phyloP scores from a whole-genome alignment of 2,888 invertebrate genomes.

The Eurois occulta region DNA sequence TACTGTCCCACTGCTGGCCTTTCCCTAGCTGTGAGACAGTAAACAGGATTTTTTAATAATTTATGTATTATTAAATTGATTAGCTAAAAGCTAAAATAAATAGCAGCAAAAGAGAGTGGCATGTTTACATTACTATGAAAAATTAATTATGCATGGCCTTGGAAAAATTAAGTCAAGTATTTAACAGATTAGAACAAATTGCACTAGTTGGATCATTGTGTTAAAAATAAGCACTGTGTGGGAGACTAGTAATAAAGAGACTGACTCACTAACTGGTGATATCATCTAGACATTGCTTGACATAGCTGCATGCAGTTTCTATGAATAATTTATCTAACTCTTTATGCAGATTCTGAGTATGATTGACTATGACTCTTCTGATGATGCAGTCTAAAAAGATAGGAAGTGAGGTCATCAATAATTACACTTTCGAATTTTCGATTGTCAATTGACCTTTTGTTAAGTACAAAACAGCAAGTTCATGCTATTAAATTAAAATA shows the following conservation, averaged over 20 bases:
- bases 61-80: neutral
- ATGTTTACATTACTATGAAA: neutral
- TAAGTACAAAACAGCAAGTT: neutral
- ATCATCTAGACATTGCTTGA: slow-evolving; percentile 44
- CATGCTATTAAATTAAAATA: neutral
- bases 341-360: slow-evolving; percentile 5
- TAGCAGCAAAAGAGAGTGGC: neutral
- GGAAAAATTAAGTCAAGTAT: neutral
- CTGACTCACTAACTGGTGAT: slow-evolving; percentile 60
- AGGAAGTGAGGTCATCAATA: slow-evolving; percentile 28
- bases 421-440: neutral
- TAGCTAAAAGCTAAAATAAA: neutral
- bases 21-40: neutral
- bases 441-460: neutral
- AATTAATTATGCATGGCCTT: neutral
- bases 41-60: neutral
- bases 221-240: slow-evolving; percentile 51
- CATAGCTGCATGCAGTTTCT: slow-evolving; percentile 18
- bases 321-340: slow-evolving; percentile 7
- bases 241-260: slow-evolving; percentile 48
- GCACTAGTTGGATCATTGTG: slow-evolving; percentile 30
- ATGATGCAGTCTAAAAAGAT: neutral
- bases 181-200: slow-evolving; percentile 29
- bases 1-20: neutral
- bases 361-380: neutral